Evolutionary conservation across 2,797 vertebrate genomes (phyloP).

Genomic region (Parambassis ranga): DNA sequence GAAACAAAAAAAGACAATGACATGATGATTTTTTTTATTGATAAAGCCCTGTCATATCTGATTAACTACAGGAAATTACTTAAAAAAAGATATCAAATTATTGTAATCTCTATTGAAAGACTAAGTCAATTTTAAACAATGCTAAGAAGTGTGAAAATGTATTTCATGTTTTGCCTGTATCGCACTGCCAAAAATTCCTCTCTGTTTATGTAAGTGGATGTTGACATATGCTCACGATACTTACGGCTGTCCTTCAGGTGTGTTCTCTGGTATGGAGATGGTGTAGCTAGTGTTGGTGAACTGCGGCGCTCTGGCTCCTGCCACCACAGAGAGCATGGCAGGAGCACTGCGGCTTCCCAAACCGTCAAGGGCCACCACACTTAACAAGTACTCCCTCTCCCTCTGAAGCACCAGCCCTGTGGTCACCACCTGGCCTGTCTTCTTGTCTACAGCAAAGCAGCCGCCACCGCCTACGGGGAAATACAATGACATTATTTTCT

Average conservation of each 20-base stretch:
- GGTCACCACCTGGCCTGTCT: conserved; percentile 85
- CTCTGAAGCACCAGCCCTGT: conserved; percentile 83
- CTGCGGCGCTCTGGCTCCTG: conserved; percentile 84
- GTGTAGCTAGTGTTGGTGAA: conserved; percentile 84
- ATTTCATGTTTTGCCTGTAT: background rate
- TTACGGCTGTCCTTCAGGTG: conserved; percentile 82
- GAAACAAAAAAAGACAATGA: conserved; percentile 30
- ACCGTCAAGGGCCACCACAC: conserved; percentile 85
- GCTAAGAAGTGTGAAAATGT: background rate
- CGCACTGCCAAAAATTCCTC: background rate
- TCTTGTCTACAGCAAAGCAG: conserved; percentile 86
- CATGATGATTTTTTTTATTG: too few relatives aligned
- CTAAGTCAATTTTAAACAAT: background rate
- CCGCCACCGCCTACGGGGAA: conserved; percentile 82
- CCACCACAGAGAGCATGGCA: conserved; percentile 84
- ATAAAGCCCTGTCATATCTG: background rate
- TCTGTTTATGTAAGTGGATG: background rate
- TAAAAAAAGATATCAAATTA: background rate
- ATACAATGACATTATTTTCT: conserved; percentile 26
- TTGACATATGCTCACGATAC: conserved; percentile 54
- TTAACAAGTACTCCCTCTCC: conserved; percentile 86
- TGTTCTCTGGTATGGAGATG: conserved; percentile 85
- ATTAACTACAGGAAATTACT: background rate
- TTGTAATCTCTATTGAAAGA: background rate
- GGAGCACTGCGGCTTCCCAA: conserved; percentile 82